Percentiles rank a stretch among this genome's conserved stretches.
These are phyloP conservation scores for Dromaius novaehollandiae DNA, from an alignment of 2,113 vertebrate genomes.

Conservation along the genomic window DNA sequence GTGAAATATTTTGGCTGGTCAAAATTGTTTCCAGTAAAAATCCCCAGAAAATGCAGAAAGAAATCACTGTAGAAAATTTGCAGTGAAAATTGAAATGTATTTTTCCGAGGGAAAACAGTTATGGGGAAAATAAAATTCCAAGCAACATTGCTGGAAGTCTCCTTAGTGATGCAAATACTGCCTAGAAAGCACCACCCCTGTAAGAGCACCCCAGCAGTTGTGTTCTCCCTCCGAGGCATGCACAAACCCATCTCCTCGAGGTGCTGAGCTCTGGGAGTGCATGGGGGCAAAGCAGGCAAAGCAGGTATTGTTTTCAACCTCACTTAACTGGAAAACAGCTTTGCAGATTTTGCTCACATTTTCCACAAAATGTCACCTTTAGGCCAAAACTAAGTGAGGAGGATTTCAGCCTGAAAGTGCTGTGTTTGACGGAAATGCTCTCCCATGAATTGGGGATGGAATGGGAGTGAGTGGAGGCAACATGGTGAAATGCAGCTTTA, in stretches of 20 bases:
- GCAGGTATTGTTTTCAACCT: not conserved
- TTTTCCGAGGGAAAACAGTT: constrained; percentile 34
- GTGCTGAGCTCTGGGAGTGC: not conserved
- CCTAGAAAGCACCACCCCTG: accelerated
- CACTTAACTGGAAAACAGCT: not conserved
- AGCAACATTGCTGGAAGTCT: not conserved
- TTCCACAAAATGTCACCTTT: not conserved
- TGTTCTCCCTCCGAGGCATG: not conserved
- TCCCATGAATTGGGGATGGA: not conserved
- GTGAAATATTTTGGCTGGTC: constrained; percentile 67
- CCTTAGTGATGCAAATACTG: accelerated
- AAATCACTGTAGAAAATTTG: not conserved
- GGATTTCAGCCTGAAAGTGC: not conserved
- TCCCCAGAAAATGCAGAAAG: not conserved
- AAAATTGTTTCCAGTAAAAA: constrained; percentile 54
- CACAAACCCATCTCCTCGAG: not conserved
- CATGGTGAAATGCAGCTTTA: not conserved
- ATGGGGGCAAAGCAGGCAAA: accelerated
- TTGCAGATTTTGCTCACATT: not conserved
- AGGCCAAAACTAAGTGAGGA: not conserved
- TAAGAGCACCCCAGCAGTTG: not conserved
- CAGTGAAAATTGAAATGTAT: not conserved
- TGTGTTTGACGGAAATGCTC: accelerated
- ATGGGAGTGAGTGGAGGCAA: accelerated
- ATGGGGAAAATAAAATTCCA: not conserved